Evolutionary conservation across 2,113 vertebrate species (phyloP).

Genomic region (Globicephala melas): DNA sequence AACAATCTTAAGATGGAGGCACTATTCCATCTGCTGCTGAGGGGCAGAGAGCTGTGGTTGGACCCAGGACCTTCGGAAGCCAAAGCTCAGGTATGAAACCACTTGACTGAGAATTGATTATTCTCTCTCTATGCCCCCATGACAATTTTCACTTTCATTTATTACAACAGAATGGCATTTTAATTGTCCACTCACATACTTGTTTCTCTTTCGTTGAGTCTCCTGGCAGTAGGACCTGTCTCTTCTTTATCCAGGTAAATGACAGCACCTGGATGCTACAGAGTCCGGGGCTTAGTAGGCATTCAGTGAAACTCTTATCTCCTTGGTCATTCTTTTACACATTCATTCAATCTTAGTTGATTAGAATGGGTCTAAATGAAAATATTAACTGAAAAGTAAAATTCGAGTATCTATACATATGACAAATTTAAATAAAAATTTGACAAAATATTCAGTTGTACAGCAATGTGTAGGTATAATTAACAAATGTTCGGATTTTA

Average conservation of each 20-base stretch:
- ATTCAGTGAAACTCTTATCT: neutral
- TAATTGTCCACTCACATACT: neutral
- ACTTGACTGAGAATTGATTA: neutral
- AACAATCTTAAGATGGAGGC: neutral
- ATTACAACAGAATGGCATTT: neutral
- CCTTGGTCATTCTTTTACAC: neutral
- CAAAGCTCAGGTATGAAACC: neutral
- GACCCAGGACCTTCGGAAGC: neutral
- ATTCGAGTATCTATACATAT: neutral
- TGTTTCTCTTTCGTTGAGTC: neutral
- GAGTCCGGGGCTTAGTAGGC: neutral
- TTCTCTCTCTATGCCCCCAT: neutral
- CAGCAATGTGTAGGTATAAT: neutral
- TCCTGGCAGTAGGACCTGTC: neutral
- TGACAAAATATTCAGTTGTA: neutral
- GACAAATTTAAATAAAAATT: neutral
- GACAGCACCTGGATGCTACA: neutral
- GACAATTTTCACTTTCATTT: neutral
- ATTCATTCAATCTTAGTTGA: neutral
- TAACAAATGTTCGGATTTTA: neutral
- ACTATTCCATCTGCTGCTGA: neutral
- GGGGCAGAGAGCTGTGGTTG: neutral
- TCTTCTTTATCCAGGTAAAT: neutral
- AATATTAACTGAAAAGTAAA: neutral
- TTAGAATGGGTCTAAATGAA: neutral